Base-by-base conservation (phyloP, 92 coral and sea anemone species). In the Palythoa heliodiscus region DNA sequence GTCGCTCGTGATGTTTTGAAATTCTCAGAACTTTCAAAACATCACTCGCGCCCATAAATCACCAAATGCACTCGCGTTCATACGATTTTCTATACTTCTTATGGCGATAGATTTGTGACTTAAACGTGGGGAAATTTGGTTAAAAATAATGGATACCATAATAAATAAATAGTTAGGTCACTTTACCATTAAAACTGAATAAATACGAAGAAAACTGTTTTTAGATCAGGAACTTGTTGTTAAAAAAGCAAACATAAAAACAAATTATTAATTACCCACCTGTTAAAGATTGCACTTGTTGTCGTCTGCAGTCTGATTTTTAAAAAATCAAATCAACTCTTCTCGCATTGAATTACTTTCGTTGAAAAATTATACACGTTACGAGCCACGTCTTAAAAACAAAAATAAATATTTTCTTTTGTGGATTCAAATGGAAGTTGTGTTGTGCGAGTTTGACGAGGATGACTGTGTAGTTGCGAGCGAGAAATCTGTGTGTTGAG, bases 291-390 rank as follows among this genome's bases (percentile, higher is more conserved):
- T 57, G 9, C 63, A 57, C 16, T 57, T 57, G 63, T 57, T 9
- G 63, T 57, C 63, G 63, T 57, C 63, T 57, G 63, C 63, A 57
- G 63, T 57, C 63, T 57, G 63, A n/a, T 57, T 57, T 57, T 57
- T 57, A 57, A 57, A 57, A 57, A 57, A 57, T 57, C 63, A 57
- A 57, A 57, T 57, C 63, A 57, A 57, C 63, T 57, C 16, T 57
- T 57, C 63, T 57, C 63, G 63, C 63, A 57, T 57, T 57, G 63
- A 57, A 57, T 57, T 57, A 57, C 63, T 57, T 57, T 57, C 63
- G 63, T 57, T 57, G 63, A 17, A 57, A 57, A 57, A 57, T 10
- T 57, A 57, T 57, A 57, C 3, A 57, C 15, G 12, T 57, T 57
- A 9, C 63, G 63, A 57, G 63, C 19, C 63, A 57, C 9, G 63